Percentiles rank a stretch among this genome's conserved stretches.
These are phyloP conservation scores for Colinus virginianus DNA, from an alignment of 2,113 vertebrate genomes.

Conservation along the genomic window DNA sequence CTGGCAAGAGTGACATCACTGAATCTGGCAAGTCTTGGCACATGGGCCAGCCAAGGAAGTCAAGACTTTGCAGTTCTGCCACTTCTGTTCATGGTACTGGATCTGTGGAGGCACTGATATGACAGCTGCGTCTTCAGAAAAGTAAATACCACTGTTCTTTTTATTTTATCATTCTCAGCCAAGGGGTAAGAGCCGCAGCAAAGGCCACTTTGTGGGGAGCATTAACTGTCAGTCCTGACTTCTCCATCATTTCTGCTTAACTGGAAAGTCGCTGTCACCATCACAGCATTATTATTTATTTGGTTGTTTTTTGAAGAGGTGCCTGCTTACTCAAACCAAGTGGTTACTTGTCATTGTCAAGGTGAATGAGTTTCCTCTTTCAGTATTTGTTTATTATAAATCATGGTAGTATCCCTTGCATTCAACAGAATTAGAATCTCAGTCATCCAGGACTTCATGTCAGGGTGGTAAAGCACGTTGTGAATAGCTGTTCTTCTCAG, in stretches of 20 bases:
- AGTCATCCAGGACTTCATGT: not conserved
- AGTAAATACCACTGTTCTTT: not conserved
- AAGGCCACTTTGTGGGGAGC: not conserved
- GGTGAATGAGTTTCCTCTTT: not conserved
- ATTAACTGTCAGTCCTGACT: not conserved
- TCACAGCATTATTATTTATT: not conserved
- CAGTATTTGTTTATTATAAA: not conserved
- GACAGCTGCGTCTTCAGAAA: not conserved
- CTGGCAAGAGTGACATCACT: rapidly evolving
- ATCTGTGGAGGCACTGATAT: not conserved
- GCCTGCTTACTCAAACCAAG: not conserved
- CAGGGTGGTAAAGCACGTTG: not conserved
- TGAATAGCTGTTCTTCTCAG: not conserved
- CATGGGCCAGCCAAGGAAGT: not conserved
- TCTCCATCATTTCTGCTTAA: not conserved
- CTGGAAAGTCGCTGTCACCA: not conserved
- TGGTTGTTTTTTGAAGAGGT: not conserved
- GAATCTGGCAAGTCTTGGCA: not conserved
- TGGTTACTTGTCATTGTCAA: not conserved
- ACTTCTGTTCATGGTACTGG: not conserved
- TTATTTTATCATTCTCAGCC: not conserved
- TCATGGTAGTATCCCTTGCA: not conserved
- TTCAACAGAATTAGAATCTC: not conserved
- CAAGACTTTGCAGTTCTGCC: not conserved
- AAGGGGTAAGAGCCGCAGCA: not conserved